Evolutionary conservation across 1,140 invertebrate species (phyloP).

Genomic region (Cyclina sinensis): DNA sequence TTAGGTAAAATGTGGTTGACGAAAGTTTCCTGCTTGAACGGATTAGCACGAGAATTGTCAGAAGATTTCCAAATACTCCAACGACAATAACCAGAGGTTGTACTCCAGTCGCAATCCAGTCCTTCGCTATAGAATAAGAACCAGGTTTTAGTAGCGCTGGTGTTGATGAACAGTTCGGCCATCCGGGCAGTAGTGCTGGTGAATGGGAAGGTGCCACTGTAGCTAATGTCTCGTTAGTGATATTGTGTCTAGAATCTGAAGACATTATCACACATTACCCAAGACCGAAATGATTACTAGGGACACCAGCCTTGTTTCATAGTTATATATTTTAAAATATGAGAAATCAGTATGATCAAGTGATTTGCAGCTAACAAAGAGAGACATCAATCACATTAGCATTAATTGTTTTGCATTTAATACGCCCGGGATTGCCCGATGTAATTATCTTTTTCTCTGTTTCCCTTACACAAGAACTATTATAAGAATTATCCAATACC

Average conservation of each 20-base stretch:
- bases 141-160: background rate
- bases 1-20: slow-evolving; percentile 65
- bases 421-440: too few relatives aligned
- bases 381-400: too few relatives aligned
- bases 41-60: slow-evolving; percentile 39
- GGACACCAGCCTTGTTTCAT: too few relatives aligned
- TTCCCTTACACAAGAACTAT: too few relatives aligned
- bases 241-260: background rate
- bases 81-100: slow-evolving; percentile 67
- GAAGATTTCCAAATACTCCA: slow-evolving; percentile 71
- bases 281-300: too few relatives aligned
- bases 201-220: background rate
- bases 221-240: background rate
- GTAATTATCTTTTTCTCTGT: too few relatives aligned
- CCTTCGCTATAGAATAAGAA: background rate
- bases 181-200: background rate
- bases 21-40: slow-evolving; percentile 18
- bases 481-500: too few relatives aligned
- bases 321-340: too few relatives aligned
- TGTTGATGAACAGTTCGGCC: slow-evolving; percentile 2
- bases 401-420: too few relatives aligned
- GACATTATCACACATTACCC: background rate
- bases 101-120: slow-evolving; percentile 13
- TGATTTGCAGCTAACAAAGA: too few relatives aligned
- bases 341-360: too few relatives aligned